These are phyloP conservation scores for Tribolium castaneum DNA, from an alignment of 1,140 invertebrate species.

Conservation along the genomic window DNA sequence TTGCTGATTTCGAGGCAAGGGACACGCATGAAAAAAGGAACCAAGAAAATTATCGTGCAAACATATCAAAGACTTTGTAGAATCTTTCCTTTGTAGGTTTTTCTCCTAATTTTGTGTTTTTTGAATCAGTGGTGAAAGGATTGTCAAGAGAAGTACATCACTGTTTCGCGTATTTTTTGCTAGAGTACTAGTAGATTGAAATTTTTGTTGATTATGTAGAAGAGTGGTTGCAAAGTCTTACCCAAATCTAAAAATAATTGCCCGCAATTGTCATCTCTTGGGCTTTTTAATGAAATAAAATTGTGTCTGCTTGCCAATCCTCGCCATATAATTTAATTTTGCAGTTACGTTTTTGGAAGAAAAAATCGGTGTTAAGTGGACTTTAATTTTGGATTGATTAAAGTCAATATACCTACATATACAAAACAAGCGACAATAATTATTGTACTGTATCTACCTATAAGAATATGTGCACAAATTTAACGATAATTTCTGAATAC, in stretches of 20 bases:
- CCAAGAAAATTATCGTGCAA: constrained; percentile 42
- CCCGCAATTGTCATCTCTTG: not conserved
- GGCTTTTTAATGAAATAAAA: not conserved
- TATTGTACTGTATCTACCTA: constrained; percentile 12
- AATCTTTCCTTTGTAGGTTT: not conserved
- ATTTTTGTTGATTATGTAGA: not conserved
- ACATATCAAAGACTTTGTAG: constrained; percentile 41
- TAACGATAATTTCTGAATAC: constrained; percentile 36
- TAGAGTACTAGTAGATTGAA: not conserved
- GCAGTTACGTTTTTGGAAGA: not conserved
- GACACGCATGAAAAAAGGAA: constrained; percentile 23
- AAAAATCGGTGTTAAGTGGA: not conserved
- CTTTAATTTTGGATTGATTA: constrained; percentile 25
- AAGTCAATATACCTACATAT: constrained; percentile 24
- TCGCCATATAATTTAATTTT: not conserved
- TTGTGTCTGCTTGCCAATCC: constrained; percentile 13
- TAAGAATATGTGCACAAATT: constrained; percentile 40
- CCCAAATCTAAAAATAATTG: not conserved
- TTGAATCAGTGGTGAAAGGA: not conserved
- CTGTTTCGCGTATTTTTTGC: not conserved
- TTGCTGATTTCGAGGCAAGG: not conserved
- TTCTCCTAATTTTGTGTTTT: not conserved
- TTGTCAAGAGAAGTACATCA: not conserved
- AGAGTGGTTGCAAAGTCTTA: not conserved
- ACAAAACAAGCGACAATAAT: constrained; percentile 32